These are phyloP conservation scores for Acromyrmex echinatior DNA, from an alignment of 1,140 invertebrate species.

Conservation along the genomic window DNA sequence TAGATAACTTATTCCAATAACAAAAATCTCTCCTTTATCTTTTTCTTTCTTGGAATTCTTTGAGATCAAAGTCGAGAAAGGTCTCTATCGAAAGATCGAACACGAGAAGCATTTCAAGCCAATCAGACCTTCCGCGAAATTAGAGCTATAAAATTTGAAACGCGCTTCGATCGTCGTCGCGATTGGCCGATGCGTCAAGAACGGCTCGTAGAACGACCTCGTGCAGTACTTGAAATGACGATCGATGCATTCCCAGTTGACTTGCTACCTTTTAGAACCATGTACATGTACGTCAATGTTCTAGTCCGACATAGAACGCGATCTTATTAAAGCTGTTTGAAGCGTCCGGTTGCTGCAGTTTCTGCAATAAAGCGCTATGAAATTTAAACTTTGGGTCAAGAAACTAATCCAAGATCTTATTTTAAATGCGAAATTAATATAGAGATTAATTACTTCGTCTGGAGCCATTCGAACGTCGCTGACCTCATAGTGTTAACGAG, in stretches of 20 bases:
- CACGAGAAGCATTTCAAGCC: conserved; percentile 17
- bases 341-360: neutral
- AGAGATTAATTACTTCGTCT: conserved; percentile 30
- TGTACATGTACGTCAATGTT: conserved; percentile 37
- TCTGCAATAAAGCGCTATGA: conserved; percentile 41
- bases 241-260: conserved; percentile 61
- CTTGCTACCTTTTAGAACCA: conserved; percentile 47
- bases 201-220: conserved; percentile 55
- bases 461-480: conserved; percentile 11
- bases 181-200: conserved; percentile 56
- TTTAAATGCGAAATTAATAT: conserved; percentile 25
- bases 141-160: conserved; percentile 58
- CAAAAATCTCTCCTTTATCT: neutral
- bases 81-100: neutral
- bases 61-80: neutral
- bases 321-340: conserved; percentile 41
- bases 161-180: conserved; percentile 49
- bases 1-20: conserved; percentile 1
- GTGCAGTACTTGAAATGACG: conserved; percentile 59
- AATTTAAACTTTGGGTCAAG: conserved; percentile 20
- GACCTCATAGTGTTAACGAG: conserved; percentile 30
- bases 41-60: neutral
- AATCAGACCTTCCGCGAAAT: conserved; percentile 42
- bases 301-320: conserved; percentile 15
- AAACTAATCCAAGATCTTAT: conserved; percentile 31